These are phyloP conservation scores for Drosophila phalerata DNA, from an alignment of 2,888 invertebrate species.

Conservation along the genomic window DNA sequence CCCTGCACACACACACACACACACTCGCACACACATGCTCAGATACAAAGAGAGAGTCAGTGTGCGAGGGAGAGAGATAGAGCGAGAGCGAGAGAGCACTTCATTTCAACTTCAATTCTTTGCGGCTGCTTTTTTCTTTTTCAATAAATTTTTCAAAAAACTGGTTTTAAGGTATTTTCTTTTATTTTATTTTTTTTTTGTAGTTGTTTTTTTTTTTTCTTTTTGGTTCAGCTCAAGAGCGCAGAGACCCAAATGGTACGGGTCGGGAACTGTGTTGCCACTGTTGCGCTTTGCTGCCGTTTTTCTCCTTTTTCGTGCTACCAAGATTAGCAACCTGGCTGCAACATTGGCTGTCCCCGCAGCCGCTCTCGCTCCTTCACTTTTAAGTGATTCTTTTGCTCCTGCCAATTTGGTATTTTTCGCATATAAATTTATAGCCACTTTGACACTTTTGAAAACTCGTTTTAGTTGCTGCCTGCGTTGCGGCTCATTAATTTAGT, in stretches of 20 bases:
- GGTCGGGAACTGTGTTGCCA: constrained; percentile 66
- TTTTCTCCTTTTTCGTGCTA: constrained; percentile 64
- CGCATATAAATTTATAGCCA: constrained; percentile 64
- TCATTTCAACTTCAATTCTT: constrained; percentile 76
- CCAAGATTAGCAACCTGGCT: constrained; percentile 70
- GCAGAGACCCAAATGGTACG: constrained; percentile 42
- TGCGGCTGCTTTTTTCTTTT: constrained; percentile 59
- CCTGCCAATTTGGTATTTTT: constrained; percentile 62
- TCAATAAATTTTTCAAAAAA: constrained; percentile 75
- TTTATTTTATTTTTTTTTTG: constrained; percentile 49
- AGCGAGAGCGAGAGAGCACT: constrained; percentile 51
- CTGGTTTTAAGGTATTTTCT: constrained; percentile 84
- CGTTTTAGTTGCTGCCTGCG: constrained; percentile 56
- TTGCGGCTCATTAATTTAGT: constrained; percentile 62
- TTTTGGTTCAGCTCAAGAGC: constrained; percentile 20
- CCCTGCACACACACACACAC: constrained; percentile 37
- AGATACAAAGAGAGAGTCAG: constrained; percentile 21
- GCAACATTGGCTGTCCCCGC: constrained; percentile 34
- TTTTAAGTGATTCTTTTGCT: constrained; percentile 77
- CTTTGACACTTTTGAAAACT: constrained; percentile 76
- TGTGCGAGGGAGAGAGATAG: constrained; percentile 5
- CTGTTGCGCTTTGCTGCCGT: constrained; percentile 71
- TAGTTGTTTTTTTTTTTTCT: constrained; percentile 6
- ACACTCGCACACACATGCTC: constrained; percentile 17
- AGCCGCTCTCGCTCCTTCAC: constrained; percentile 25